phyloP scores from a whole-genome alignment of 2,888 invertebrate species.

The Capitulum mitella region DNA sequence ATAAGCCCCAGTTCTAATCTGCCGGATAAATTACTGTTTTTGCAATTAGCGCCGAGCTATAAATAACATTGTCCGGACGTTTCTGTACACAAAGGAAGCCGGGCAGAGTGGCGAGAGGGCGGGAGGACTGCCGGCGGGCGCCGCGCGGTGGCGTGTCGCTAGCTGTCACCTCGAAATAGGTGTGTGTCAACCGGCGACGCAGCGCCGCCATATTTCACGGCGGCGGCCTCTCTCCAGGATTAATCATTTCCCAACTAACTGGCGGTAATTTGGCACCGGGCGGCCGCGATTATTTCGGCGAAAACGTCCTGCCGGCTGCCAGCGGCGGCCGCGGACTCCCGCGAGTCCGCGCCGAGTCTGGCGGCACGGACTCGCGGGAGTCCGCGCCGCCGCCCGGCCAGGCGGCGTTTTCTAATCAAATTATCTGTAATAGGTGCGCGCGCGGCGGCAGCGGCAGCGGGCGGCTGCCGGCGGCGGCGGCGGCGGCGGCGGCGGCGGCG shows the following conservation, averaged over 20 bases:
- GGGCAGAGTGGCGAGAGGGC: neutral
- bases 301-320: neutral
- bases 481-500: neutral
- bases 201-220: neutral
- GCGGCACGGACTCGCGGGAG: neutral
- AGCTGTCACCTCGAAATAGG: neutral
- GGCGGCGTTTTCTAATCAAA: slow-evolving; percentile 11
- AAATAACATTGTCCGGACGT: neutral
- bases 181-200: neutral
- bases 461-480: neutral
- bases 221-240: neutral
- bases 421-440: slow-evolving; percentile 1
- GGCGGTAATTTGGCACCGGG: slow-evolving; percentile 13
- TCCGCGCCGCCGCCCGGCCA: too few species aligned
- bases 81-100: neutral
- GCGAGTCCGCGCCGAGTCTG: neutral
- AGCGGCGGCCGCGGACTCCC: neutral
- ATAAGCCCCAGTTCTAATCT: slow-evolving; percentile 26
- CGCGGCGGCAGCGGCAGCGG: neutral
- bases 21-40: slow-evolving; percentile 9
- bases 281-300: neutral
- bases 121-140: neutral
- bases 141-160: neutral
- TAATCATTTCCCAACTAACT: slow-evolving; percentile 17
- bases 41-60: slow-evolving; percentile 11